Base-by-base conservation (phyloP, 2,888 invertebrate genomes). In the Rhagophthalmus giganteus region DNA sequence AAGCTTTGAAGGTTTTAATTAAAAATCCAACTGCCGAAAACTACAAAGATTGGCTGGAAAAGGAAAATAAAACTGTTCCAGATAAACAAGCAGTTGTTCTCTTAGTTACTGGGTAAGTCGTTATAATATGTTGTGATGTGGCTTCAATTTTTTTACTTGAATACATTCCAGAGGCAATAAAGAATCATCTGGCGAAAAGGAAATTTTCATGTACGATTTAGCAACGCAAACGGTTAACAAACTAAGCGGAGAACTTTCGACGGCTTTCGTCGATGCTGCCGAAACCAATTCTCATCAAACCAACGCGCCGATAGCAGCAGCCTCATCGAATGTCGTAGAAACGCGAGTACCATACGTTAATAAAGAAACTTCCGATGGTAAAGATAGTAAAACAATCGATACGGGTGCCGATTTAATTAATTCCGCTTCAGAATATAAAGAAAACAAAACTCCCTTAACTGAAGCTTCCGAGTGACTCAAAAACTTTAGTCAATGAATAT, bases 151-250 rank as follows among this genome's bases (percentile, higher is more conserved):
- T n/a, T n/a, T n/a, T n/a, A n/a, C n/a, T n/a, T n/a, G n/a, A n/a
- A n/a, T n/a, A n/a, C n/a, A n/a, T n/a, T 62, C 40, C 48, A 66
- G 65, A 5, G 26, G 12, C 16, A 12, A 9, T 12, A 13, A 34
- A 40, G 9, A 70, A 13, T 26, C 55, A 4, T 28, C 78, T 30
- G 78, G 78, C 32, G 83, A 84, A 47, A 85, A 85, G 67, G 91
- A 91, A 76, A 91, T 92, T 63, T 92, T 83, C 74, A 91, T 92
- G 91, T 91, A 90, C 70, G 91, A 92, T 68, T 83, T 90, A 31
- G 76, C 79, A 53, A 84, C 86, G 2, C 82, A 86, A 64, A 82
- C 80, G 27, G 87, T 90, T 1, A 90, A 83, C 72, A 89, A 86
- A 73, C 76, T 92, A 12, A 84, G 82, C 58, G 91, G 92, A 1